Conservation (phyloP, 2,888 invertebrate species). For the Chymomyza fuscimana region DNA sequence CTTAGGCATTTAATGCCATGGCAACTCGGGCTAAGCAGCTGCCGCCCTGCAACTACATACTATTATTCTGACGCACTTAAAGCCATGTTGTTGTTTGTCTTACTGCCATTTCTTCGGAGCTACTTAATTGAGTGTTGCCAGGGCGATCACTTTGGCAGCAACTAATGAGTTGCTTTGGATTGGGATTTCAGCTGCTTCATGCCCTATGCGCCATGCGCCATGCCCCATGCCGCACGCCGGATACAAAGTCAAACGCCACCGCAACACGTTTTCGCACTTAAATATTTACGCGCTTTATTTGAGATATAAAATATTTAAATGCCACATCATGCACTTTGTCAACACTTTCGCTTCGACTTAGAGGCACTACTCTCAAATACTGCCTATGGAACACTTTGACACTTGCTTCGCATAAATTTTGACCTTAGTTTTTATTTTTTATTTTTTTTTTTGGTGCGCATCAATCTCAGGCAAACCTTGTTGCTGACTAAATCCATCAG, state of each 20-base stretch:
- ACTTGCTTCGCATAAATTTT: constrained; percentile 56
- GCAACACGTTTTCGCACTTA: constrained; percentile 68
- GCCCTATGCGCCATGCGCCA: not conserved
- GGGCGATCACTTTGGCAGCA: constrained; percentile 27
- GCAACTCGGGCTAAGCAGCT: constrained; percentile 49
- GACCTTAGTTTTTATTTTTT: constrained; percentile 49
- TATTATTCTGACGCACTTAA: not conserved
- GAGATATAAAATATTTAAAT: constrained; percentile 66
- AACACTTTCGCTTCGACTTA: constrained; percentile 26
- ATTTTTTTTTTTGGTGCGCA: constrained; percentile 40
- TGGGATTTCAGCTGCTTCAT: not conserved
- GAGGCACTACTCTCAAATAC: not conserved
- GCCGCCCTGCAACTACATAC: not conserved
- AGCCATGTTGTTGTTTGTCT: not conserved
- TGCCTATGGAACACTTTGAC: constrained; percentile 28
- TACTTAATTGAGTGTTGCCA: constrained; percentile 45
- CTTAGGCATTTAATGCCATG: constrained; percentile 21
- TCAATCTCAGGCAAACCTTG: constrained; percentile 48
- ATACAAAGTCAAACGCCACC: not conserved
- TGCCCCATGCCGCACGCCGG: no score
- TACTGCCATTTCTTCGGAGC: not conserved
- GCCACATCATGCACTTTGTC: constrained; percentile 63
- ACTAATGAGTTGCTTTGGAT: constrained; percentile 30
- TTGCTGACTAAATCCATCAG: constrained; percentile 4
- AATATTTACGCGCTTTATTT: constrained; percentile 60